phyloP scores from a whole-genome alignment of 2,888 invertebrate genomes.

The Steinernema scapterisci region DNA sequence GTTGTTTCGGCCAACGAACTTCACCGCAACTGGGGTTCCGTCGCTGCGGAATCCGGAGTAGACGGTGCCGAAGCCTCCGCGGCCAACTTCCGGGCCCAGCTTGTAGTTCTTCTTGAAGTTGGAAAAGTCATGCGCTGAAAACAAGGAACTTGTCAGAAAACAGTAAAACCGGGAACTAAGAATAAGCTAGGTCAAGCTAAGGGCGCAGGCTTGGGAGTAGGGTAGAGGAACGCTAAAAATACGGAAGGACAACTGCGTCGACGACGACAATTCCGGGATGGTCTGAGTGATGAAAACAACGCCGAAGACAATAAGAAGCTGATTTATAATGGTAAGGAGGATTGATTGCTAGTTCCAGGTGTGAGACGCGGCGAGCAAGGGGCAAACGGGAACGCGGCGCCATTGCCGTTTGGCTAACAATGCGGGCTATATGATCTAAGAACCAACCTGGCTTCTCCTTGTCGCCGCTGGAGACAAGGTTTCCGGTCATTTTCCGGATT shows the following conservation, averaged over 20 bases:
- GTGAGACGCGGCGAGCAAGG: background rate
- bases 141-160: background rate
- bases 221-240: too few relatives aligned
- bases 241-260: too few relatives aligned
- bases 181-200: too few relatives aligned
- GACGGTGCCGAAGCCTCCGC: slow-evolving; percentile 63
- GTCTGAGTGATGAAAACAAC: slow-evolving; percentile 2
- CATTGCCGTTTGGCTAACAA: too few relatives aligned
- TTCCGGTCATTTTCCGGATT: slow-evolving; percentile 27
- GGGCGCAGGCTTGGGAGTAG: too few relatives aligned
- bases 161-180: too few relatives aligned
- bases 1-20: slow-evolving; percentile 56
- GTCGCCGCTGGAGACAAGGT: slow-evolving; percentile 16
- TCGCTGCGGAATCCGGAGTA: slow-evolving; percentile 56
- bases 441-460: slow-evolving; percentile 31
- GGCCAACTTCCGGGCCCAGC: slow-evolving; percentile 60
- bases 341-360: slow-evolving; percentile 13
- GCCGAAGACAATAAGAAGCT: background rate
- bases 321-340: slow-evolving; percentile 14
- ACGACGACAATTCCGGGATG: too few relatives aligned
- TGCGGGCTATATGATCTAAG: slow-evolving; percentile 14
- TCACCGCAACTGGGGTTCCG: slow-evolving; percentile 57
- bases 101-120: slow-evolving; percentile 55
- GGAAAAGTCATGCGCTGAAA: slow-evolving; percentile 50
- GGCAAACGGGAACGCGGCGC: background rate